Evolutionary conservation across 2,797 vertebrate species (phyloP), one percentile per base, ranked within the genome.

Genomic region (Dallia pectoralis): DNA sequence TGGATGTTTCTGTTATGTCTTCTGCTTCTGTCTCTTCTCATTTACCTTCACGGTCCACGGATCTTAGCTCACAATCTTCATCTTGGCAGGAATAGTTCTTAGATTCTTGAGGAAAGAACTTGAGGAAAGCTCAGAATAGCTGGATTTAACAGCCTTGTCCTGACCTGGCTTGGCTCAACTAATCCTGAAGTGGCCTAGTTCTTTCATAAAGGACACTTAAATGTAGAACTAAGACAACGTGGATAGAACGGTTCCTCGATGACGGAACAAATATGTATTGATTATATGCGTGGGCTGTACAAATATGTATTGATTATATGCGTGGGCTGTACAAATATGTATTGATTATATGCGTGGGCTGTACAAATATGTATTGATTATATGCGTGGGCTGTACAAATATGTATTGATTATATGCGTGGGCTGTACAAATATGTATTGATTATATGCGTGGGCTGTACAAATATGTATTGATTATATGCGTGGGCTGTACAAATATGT

Each of bases 101-200:
- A 69, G 76, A 80, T 64, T n/a, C n/a, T n/a, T n/a, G n/a, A n/a
- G 56, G 30, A 12, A 27, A 3, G 66, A 77, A 40, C 6, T 59
- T 59, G 74, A 74, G 12, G 70, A 78, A 83, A 73, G 72, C 85
- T 84, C 73, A 84, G 81, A 89, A 85, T 86, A 85, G 82, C 77
- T 73, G 74, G 85, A 73, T 89, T 90, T 86, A 90, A 73, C 65
- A 71, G n/a, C 74, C 85, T 88, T 69, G 76, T 77, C 70, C 71
- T 72, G 82, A 85, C 85, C 82, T 74, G 77, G 15, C 47, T 72
- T 65, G 85, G 72, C 69, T 59, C 6, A 69, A 36, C 74, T 93
- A 91, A 93, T 93, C 92, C 89, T 56, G 9, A 74, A 25, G 14
- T 74, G 88, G 90, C 91, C 91, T 84, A 91, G 84, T 91, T 93